Conservation (phyloP, 2,797 vertebrate genomes). For the Kryptolebias ocellatus region DNA sequence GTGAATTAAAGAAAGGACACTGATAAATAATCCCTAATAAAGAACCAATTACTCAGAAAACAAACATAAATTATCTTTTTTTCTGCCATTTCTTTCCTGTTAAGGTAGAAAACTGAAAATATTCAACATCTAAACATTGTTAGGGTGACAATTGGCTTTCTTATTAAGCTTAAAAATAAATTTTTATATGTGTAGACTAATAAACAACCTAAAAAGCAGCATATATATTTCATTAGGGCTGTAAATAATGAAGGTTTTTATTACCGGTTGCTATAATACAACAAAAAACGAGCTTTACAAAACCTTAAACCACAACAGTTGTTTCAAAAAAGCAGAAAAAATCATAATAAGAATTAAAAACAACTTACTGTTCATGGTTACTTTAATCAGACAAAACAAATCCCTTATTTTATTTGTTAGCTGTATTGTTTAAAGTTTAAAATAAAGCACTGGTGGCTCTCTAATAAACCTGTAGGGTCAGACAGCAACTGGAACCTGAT, state of each 20-base stretch:
- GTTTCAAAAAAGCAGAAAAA: no score
- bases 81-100: background rate
- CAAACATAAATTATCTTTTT: background rate
- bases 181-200: no score
- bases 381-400: background rate
- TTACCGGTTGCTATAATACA: no score
- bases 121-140: no score
- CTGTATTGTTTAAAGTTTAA: background rate
- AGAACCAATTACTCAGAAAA: background rate
- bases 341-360: no score
- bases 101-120: background rate
- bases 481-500: background rate
- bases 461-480: background rate
- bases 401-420: no score
- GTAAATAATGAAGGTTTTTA: no score
- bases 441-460: background rate
- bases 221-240: no score
- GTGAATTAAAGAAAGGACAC: background rate
- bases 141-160: background rate
- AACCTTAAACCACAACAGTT: no score
- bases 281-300: no score
- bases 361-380: background rate
- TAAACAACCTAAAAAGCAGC: no score
- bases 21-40: background rate
- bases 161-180: background rate